A percentile compares a stretch with the other conserved stretches of the same genome.
Conservation (phyloP, 2,113 vertebrate genomes). For the Procapra przewalskii region DNA sequence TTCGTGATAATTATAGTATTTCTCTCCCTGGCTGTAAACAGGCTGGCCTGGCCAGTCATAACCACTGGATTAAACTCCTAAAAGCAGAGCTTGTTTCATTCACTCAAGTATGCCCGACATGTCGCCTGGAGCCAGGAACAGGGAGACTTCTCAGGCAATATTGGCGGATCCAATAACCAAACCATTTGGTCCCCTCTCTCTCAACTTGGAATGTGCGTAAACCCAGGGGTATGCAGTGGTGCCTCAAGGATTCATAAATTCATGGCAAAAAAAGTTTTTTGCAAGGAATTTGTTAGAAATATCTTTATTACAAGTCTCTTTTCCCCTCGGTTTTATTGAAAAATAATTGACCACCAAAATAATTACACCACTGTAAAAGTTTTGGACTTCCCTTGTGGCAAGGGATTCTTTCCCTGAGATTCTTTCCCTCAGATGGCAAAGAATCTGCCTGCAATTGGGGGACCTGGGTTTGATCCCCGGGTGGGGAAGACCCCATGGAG, state of each 20-base stretch:
- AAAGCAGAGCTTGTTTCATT: background rate
- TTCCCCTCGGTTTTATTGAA: background rate
- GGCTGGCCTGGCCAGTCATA: background rate
- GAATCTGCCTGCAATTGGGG: background rate
- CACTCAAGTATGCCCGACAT: background rate
- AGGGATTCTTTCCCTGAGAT: background rate
- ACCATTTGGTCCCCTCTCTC: background rate
- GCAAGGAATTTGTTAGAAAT: background rate
- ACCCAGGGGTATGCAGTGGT: fast-evolving
- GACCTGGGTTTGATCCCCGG: background rate
- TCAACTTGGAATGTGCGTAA: background rate
- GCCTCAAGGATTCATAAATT: background rate
- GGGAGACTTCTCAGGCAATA: background rate
- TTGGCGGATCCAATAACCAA: background rate
- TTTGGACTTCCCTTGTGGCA: background rate
- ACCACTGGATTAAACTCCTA: background rate
- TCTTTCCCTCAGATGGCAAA: background rate
- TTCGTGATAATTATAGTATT: background rate
- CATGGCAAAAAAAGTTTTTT: background rate
- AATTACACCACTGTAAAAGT: background rate
- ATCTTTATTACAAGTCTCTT: background rate
- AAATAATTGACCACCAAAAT: background rate
- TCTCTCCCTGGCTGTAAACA: background rate
- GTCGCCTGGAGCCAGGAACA: background rate
- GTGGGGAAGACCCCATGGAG: background rate